Evolutionary conservation across 2,797 vertebrate species (phyloP).

Genomic region (Scolopax bukidnonensis): DNA sequence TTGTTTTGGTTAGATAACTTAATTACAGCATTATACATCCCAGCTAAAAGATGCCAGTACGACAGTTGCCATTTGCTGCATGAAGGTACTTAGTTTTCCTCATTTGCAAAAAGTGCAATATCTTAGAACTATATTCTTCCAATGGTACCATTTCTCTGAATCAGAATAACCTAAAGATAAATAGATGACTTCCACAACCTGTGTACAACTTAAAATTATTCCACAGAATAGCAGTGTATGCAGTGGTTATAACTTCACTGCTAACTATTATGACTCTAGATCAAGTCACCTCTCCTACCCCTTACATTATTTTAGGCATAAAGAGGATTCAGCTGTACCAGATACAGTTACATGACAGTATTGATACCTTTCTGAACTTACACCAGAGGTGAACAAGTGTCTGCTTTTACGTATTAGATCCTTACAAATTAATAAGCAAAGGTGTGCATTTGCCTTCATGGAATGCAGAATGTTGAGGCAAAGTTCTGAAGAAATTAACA

Average conservation of each 20-base stretch:
- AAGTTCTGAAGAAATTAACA: neutral
- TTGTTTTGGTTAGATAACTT: neutral
- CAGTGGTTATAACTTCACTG: neutral
- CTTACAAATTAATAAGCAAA: neutral
- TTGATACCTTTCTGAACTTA: neutral
- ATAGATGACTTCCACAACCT: neutral
- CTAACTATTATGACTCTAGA: rapidly evolving
- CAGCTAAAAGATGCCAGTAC: neutral
- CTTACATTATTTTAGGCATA: neutral
- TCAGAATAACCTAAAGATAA: neutral
- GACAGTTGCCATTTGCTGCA: neutral
- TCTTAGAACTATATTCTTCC: neutral
- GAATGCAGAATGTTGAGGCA: neutral
- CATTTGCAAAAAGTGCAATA: neutral
- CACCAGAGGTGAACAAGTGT: neutral
- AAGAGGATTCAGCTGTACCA: neutral
- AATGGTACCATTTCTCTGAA: neutral
- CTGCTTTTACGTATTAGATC: neutral
- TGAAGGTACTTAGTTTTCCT: neutral
- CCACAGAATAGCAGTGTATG: neutral
- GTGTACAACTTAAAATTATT: neutral
- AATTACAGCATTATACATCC: neutral
- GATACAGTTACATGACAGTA: neutral
- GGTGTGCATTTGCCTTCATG: neutral
- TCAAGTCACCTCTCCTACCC: neutral